A percentile compares a stretch with the other conserved stretches of the same genome.
These are phyloP conservation scores for Lacerta bilineata DNA, from an alignment of 2,797 vertebrate species.

Conservation along the genomic window DNA sequence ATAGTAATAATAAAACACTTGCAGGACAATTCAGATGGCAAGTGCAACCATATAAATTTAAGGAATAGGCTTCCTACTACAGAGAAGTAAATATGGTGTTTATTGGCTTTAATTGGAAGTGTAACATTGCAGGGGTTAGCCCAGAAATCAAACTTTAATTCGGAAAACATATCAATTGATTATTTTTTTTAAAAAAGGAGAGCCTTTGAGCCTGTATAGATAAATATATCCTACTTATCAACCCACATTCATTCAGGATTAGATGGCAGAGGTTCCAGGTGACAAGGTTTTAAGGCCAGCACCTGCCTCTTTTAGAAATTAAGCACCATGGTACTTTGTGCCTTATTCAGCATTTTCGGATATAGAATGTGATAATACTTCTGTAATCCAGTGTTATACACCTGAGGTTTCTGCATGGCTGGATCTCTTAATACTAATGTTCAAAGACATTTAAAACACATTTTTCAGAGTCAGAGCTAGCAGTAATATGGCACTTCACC, in stretches of 20 bases:
- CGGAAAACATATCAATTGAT: not conserved
- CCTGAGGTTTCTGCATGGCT: slow-evolving; percentile 33
- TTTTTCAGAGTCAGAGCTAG: slow-evolving; percentile 48
- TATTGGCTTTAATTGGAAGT: not conserved
- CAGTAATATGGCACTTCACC: slow-evolving; percentile 46
- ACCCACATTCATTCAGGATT: not conserved
- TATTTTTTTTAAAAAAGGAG: too few relatives aligned
- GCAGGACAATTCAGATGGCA: not conserved
- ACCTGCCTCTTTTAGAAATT: not conserved
- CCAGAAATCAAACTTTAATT: not conserved
- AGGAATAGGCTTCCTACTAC: not conserved
- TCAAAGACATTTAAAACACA: slow-evolving; percentile 60
- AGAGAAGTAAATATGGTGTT: not conserved
- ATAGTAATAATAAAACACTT: not conserved
- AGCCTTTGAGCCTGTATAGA: not conserved
- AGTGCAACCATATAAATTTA: not conserved
- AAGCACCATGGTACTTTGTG: not conserved
- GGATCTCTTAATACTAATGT: slow-evolving; percentile 53
- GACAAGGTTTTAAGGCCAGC: not conserved
- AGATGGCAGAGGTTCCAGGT: not conserved
- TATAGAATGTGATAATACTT: not conserved
- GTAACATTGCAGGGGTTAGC: not conserved
- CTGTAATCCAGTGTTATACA: not conserved
- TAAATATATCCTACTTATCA: not conserved
- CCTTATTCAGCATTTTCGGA: not conserved